These are phyloP conservation scores for Acropora yongei DNA, from an alignment of 64 coral and sea anemone species.

Conservation along the genomic window DNA sequence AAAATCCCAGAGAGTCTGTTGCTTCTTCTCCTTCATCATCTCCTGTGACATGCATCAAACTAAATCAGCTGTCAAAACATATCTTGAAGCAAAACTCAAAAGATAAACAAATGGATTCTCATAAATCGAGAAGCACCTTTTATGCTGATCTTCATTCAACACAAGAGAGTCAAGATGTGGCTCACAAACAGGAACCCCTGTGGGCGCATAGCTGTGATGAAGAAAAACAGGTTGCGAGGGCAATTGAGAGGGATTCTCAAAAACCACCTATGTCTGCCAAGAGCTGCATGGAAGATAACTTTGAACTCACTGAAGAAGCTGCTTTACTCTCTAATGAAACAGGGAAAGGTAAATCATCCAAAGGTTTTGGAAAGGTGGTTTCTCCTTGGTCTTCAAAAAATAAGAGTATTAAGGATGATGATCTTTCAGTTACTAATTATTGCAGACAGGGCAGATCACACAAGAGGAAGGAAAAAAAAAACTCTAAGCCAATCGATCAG, in stretches of 20 bases:
- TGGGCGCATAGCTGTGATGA: not conserved
- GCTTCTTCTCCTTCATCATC: not conserved
- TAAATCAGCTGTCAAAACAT: not conserved
- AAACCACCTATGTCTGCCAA: not conserved
- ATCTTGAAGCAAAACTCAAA: not conserved
- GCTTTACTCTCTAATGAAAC: not conserved
- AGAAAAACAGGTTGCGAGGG: not conserved
- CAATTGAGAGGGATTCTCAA: not conserved
- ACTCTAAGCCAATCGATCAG: not conserved
- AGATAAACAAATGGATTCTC: too few relatives aligned
- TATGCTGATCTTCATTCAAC: not conserved
- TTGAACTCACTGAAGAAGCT: not conserved
- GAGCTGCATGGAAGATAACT: not conserved
- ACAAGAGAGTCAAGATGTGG: not conserved
- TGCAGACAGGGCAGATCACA: not conserved
- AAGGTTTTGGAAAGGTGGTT: not conserved
- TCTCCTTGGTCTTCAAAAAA: slow-evolving; percentile 1
- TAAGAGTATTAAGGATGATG: not conserved
- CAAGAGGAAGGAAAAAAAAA: not conserved
- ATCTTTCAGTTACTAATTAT: not conserved
- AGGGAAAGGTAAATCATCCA: not conserved
- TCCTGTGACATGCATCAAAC: not conserved
- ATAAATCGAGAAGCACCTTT: not conserved
- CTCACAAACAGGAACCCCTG: not conserved
- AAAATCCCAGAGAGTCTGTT: not conserved